Evolutionary conservation across 2,888 invertebrate species (phyloP), one percentile per base, ranked within the genome.

Genomic region (Notodonta dromedarius): DNA sequence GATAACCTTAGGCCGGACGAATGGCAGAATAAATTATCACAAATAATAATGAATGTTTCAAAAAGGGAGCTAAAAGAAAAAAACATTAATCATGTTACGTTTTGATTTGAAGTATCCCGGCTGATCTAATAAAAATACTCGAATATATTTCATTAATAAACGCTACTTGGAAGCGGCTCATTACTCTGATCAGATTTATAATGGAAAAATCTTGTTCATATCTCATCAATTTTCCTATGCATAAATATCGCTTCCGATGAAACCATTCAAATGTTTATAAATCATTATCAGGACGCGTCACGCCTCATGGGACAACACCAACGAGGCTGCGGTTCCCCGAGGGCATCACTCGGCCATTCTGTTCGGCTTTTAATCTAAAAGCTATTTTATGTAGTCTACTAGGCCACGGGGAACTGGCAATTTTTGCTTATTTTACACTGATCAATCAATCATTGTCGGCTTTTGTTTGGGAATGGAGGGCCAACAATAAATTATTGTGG

Each of bases 331-430:
- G 32, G 62, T 55, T 65, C 75, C 79, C 73, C 57, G 13, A 65
- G 73, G 77, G 60, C 63, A 55, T 60, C 59, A 68, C 63, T 69
- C 69, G 69, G 73, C 73, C 72, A 71, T 76, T 72, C 71, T 77
- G 74, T 66, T 71, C 70, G 76, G 84, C 86, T 88, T 86, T 86
- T 82, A 85, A 85, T 81, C 80, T 92, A 90, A 92, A 90, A 92
- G 91, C 91, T 80, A 91, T 92, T 89, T 85, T 85, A 77, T 92
- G 92, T 92, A 74, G 70, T 73, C 73, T 70, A 67, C 58, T 61
- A 76, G 68, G 71, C 82, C 80, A 77, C 71, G 76, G 79, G 86
- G 75, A 79, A 82, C 80, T 73, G 71, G 71, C 77, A 76, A 80
- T 83, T 83, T 80, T 78, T 67, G 62, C 66, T 62, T 71, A 66